Evolutionary conservation across 92 coral and sea anemone species (phyloP), one percentile per base, ranked within the genome.

Genomic region (Virgularia gustaviana): DNA sequence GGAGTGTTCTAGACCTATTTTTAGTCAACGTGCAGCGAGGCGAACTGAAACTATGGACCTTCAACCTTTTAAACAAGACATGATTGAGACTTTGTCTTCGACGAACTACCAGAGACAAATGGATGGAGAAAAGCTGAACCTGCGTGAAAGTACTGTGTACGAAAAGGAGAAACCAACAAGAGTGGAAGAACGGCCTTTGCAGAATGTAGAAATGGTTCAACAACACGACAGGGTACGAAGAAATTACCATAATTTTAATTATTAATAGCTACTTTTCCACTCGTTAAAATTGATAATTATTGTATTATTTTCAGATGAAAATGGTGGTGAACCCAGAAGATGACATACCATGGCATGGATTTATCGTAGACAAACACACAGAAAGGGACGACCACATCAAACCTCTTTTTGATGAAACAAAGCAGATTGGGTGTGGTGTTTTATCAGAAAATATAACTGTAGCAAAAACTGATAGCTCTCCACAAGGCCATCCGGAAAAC

Each of bases 381-480:
- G 75, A 68, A 4, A 49, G 51, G 51, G 37, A 32, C 3, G 53
- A 68, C 61, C 44, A 49, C 54, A 43, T 30, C 22, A 49, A 51
- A 24, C 20, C 45, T 30, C 61, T 44, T 30, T 24, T 23, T n/a
- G 75, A 68, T 35, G 75, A 68, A 4, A 49, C 61, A 3, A 49
- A 35, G 36, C 32, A 10, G 19, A 18, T 61, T 49, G 16, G 29
- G 18, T 28, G 54, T 33, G 29, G 51, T 47, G 75, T 68, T 6
- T 31, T 45, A 35, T 24, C 75, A 68, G 75, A 68, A 28, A 68
- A 68, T 31, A 49, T 49, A 27, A 68, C 61, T 20, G 61, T 68
- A 8, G 33, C 59, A 5, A 68, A 47, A 68, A 49, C 42, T 44
- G 75, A 68, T 15, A 33, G n/a, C 47, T 47, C 75, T 35, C 31